These are phyloP conservation scores for Sinosuthora webbiana DNA, from an alignment of 2,113 vertebrate genomes.

Conservation along the genomic window DNA sequence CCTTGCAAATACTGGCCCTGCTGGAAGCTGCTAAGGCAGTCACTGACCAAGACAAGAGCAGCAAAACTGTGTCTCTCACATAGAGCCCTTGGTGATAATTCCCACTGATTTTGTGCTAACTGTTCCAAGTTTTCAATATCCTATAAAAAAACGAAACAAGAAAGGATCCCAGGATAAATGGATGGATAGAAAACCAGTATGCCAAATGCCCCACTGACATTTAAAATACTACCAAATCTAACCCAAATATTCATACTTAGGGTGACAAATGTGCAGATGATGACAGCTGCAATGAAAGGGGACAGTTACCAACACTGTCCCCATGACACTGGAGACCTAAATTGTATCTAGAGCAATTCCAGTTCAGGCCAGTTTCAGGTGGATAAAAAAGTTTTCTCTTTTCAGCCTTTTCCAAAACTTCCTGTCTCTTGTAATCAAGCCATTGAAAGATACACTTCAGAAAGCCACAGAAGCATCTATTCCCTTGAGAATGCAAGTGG, in stretches of 20 bases:
- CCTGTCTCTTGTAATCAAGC: neutral
- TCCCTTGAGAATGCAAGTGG: neutral
- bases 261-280: neutral
- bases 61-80: neutral
- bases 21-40: neutral
- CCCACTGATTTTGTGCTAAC: neutral
- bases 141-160: neutral
- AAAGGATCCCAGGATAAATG: neutral
- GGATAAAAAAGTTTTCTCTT: neutral
- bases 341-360: neutral
- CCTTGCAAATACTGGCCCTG: neutral
- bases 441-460: neutral
- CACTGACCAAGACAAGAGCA: neutral
- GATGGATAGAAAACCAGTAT: neutral
- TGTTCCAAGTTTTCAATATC: neutral
- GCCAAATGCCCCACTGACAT: neutral
- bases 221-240: neutral
- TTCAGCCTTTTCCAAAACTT: neutral
- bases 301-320: neutral
- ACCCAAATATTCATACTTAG: neutral
- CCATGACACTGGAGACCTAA: neutral
- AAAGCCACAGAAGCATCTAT: neutral
- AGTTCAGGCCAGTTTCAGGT: neutral
- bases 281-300: neutral
- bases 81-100: neutral